Percentiles rank a stretch among this genome's conserved stretches.
These are phyloP conservation scores for Microtus richardsoni DNA, from an alignment of 2,113 vertebrate species.

Conservation along the genomic window DNA sequence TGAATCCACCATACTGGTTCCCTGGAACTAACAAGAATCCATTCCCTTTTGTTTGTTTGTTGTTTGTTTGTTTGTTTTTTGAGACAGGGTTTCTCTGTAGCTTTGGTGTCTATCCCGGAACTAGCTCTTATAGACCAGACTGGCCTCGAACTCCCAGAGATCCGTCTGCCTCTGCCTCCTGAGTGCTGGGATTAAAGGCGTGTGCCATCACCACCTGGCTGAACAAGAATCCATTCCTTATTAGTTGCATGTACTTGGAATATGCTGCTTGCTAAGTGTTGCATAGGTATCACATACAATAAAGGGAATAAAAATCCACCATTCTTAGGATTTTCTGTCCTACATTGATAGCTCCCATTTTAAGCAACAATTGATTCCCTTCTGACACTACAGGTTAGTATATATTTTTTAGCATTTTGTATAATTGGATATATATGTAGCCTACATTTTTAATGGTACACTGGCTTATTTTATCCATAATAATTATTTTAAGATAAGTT, in stretches of 20 bases:
- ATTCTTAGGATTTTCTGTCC: not conserved
- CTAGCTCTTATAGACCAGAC: too few species aligned
- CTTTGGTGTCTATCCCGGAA: too few species aligned
- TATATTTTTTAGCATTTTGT: constrained; percentile 17
- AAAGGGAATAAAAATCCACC: not conserved
- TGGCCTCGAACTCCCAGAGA: too few species aligned
- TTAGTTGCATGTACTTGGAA: not conserved
- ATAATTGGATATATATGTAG: not conserved
- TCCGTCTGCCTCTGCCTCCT: too few species aligned
- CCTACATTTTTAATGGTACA: not conserved
- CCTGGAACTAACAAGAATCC: too few species aligned
- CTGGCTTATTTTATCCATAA: constrained; percentile 11
- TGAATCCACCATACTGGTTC: too few species aligned
- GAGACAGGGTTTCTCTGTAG: too few species aligned
- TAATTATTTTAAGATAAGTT: not conserved
- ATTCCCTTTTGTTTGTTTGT: too few species aligned
- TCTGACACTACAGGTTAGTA: constrained; percentile 7
- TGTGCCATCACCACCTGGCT: too few species aligned
- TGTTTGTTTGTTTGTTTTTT: too few species aligned
- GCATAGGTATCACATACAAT: not conserved
- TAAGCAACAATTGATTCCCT: not conserved
- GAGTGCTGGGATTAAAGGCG: too few species aligned
- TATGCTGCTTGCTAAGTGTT: not conserved
- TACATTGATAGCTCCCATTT: not conserved
- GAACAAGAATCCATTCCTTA: too few species aligned